Percentiles rank a stretch among this genome's conserved stretches.
phyloP scores from a whole-genome alignment of 2,113 vertebrate species.

The Anas platyrhynchos region DNA sequence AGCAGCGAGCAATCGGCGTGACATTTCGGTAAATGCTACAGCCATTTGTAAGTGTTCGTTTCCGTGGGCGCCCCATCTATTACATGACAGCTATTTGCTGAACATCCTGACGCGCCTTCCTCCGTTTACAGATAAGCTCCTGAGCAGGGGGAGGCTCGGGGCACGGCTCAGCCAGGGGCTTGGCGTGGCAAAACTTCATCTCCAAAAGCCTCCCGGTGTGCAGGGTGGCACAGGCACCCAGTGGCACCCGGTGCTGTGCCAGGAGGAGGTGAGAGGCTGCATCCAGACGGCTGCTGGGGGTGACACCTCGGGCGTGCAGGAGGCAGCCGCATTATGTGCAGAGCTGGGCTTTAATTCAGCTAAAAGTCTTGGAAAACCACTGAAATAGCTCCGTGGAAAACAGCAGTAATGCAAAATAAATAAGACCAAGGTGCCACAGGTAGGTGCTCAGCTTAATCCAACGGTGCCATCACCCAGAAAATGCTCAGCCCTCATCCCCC shows the following conservation, averaged over 20 bases:
- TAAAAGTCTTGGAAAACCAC: accelerated
- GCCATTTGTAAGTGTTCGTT: background rate
- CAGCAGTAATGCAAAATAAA: background rate
- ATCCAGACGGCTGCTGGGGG: too few species aligned
- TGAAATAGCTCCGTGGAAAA: background rate
- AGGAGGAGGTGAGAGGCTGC: too few species aligned
- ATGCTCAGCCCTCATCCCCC: background rate
- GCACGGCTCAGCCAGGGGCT: accelerated
- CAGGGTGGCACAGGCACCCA: background rate
- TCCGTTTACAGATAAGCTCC: background rate
- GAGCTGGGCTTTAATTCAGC: background rate
- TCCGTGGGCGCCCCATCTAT: background rate
- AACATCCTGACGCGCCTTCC: background rate
- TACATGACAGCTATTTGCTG: background rate
- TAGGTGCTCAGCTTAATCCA: background rate
- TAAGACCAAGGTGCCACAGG: background rate
- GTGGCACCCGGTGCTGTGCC: too few species aligned
- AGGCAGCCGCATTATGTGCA: accelerated
- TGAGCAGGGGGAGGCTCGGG: background rate
- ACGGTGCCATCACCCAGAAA: background rate
- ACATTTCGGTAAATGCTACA: background rate
- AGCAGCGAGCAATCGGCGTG: background rate
- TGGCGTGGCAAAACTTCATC: background rate
- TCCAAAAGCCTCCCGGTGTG: background rate
- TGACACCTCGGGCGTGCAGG: too few species aligned